Conservation (phyloP, 2,797 vertebrate species). For the Linurgus olivaceus region DNA sequence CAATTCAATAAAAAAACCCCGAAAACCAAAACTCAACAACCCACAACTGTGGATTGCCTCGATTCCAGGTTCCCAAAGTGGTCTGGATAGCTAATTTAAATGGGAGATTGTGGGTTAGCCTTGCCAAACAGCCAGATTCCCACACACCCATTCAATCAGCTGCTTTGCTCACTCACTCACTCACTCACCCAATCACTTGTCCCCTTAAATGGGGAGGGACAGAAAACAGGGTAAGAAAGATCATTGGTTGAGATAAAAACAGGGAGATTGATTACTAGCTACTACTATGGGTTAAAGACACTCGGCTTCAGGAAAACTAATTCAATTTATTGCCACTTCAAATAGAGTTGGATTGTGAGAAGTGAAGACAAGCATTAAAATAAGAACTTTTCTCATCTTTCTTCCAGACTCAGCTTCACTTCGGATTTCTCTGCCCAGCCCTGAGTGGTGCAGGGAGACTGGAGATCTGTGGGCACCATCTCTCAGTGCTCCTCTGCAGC, state of each 20-base stretch:
- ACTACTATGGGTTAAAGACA: background rate
- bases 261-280: background rate
- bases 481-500: background rate
- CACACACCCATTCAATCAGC: background rate
- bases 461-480: accelerated
- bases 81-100: background rate
- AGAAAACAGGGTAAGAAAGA: background rate
- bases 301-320: background rate
- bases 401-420: background rate
- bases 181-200: background rate
- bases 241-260: background rate
- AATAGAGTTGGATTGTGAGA: background rate
- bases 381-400: background rate
- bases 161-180: background rate
- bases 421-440: background rate
- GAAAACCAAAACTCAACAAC: no score
- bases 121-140: background rate
- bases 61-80: background rate
- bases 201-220: background rate
- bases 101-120: background rate
- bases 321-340: background rate
- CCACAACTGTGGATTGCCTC: background rate
- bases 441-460: background rate
- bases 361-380: background rate
- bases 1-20: accelerated